Evolutionary conservation across 2,888 invertebrate species (phyloP).

Genomic region (Xestia sexstrigata): DNA sequence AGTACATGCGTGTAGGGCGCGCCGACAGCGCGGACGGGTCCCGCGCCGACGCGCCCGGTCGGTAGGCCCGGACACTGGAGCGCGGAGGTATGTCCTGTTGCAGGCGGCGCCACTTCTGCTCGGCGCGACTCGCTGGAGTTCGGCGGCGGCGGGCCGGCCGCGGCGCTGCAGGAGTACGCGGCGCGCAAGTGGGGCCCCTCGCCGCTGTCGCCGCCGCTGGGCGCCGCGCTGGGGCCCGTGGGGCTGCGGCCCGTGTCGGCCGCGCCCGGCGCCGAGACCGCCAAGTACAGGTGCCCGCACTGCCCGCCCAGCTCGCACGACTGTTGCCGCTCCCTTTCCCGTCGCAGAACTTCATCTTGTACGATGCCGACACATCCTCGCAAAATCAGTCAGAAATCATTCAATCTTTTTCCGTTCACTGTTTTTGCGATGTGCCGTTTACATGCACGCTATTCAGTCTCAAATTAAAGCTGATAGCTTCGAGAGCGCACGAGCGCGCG

Average conservation of each 20-base stretch:
- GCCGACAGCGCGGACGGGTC: slow-evolving; percentile 64
- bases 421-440: slow-evolving; percentile 5
- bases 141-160: slow-evolving; percentile 84
- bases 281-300: slow-evolving; percentile 91
- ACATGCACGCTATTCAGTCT: slow-evolving; percentile 6
- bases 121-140: slow-evolving; percentile 91
- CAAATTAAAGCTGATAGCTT: slow-evolving; percentile 8
- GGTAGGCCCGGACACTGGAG: slow-evolving; percentile 74
- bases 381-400: neutral
- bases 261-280: slow-evolving; percentile 98
- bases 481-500: slow-evolving; percentile 12
- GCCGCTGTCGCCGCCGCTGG: slow-evolving; percentile 94
- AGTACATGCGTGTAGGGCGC: slow-evolving; percentile 60
- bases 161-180: slow-evolving; percentile 88
- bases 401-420: neutral
- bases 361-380: slow-evolving; percentile 18
- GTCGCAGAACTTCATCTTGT: slow-evolving; percentile 7
- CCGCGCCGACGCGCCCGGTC: slow-evolving; percentile 29
- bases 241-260: slow-evolving; percentile 91
- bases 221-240: slow-evolving; percentile 92
- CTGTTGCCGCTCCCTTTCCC: slow-evolving; percentile 15
- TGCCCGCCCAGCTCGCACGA: slow-evolving; percentile 17
- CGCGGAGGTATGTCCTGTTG: slow-evolving; percentile 79
- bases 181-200: slow-evolving; percentile 91
- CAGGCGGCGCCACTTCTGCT: slow-evolving; percentile 86